Evolutionary conservation across 2,113 vertebrate species (phyloP).

Genomic region (Agelaius phoeniceus): DNA sequence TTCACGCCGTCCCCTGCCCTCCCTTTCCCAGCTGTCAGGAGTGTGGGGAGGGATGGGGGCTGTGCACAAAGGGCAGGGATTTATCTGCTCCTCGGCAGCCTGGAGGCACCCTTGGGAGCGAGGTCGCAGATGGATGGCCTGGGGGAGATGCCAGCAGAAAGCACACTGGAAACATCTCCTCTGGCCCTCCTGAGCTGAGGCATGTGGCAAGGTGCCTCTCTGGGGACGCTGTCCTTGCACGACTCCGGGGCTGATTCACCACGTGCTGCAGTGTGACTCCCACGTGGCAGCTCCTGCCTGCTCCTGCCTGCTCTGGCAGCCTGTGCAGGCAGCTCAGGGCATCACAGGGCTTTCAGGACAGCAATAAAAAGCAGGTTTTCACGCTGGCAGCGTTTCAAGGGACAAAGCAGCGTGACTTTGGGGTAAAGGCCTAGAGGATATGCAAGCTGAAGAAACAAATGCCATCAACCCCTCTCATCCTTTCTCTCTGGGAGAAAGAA

Average conservation of each 20-base stretch:
- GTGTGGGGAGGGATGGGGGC: background rate
- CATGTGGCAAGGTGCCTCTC: background rate
- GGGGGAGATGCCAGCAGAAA: background rate
- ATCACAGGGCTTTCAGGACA: background rate
- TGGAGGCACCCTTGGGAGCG: background rate
- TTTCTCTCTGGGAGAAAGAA: constrained; percentile 3
- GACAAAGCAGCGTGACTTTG: background rate
- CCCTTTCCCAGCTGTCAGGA: background rate
- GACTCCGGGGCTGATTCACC: background rate
- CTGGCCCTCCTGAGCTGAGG: background rate
- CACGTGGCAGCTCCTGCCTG: background rate
- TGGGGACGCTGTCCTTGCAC: background rate
- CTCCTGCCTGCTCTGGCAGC: background rate
- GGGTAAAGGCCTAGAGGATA: background rate
- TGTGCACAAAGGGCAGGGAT: background rate
- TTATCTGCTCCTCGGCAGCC: background rate
- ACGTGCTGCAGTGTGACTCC: background rate
- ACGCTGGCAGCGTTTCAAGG: background rate
- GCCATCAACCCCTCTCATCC: background rate
- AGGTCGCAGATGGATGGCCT: background rate
- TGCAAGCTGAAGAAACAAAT: background rate
- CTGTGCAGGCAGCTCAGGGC: background rate
- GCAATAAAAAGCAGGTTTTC: background rate
- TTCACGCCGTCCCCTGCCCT: background rate
- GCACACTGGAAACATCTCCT: background rate